Percentiles rank a stretch among this genome's conserved stretches.
These are phyloP conservation scores for Macrocentrus cingulum DNA, from an alignment of 1,140 invertebrate genomes.

Conservation along the genomic window DNA sequence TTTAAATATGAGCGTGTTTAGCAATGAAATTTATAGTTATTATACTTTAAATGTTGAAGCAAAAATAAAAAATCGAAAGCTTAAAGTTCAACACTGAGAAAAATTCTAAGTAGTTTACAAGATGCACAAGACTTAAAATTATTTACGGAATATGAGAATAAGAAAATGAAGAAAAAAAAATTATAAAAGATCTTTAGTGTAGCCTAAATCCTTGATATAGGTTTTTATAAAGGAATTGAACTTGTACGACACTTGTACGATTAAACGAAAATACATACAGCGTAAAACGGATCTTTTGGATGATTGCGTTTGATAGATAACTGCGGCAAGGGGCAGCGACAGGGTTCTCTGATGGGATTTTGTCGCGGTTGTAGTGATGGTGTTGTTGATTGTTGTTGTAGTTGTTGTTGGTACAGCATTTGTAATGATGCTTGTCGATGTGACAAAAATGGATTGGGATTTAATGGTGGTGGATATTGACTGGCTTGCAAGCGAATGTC, in stretches of 20 bases:
- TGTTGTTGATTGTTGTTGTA: slow-evolving; percentile 34
- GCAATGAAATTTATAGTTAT: too few species aligned
- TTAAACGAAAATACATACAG: slow-evolving; percentile 49
- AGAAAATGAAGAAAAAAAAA: too few species aligned
- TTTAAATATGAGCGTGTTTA: too few species aligned
- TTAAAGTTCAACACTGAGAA: too few species aligned
- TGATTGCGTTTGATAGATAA: slow-evolving; percentile 59
- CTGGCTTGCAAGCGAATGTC: slow-evolving; percentile 58
- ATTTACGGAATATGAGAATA: too few species aligned
- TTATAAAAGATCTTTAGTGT: too few species aligned
- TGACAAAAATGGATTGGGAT: slow-evolving; percentile 52
- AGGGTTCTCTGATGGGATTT: slow-evolving; percentile 66
- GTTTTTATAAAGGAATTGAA: slow-evolving; percentile 19
- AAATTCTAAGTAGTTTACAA: too few species aligned
- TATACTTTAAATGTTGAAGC: too few species aligned
- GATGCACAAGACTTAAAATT: too few species aligned
- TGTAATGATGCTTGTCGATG: slow-evolving; percentile 33
- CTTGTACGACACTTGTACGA: slow-evolving; percentile 22
- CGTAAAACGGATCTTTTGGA: slow-evolving; percentile 58
- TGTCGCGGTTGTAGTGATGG: slow-evolving; percentile 46
- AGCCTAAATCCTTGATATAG: too few species aligned
- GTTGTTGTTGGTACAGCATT: slow-evolving; percentile 28
- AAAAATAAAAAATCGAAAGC: too few species aligned
- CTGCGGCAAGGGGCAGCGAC: slow-evolving; percentile 65
- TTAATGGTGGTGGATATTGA: slow-evolving; percentile 51